Evolutionary conservation across 2,888 invertebrate species (phyloP).

Genomic region (Cantharis nigra): DNA sequence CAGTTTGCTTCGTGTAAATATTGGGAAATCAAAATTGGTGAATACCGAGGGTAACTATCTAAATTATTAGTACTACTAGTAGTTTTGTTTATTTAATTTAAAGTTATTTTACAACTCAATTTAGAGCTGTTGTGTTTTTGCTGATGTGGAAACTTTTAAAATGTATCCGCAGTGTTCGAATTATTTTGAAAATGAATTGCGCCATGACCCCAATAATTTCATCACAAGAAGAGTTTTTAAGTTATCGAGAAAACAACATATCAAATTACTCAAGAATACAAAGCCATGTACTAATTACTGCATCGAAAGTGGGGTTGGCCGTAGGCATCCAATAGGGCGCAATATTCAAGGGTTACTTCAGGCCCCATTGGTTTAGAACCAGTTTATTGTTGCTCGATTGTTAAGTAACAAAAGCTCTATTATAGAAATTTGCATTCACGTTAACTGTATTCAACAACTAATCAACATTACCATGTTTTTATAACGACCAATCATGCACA

Average conservation of each 20-base stretch:
- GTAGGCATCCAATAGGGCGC: slow-evolving; percentile 49
- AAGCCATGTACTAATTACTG: slow-evolving; percentile 45
- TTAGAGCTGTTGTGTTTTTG: not conserved
- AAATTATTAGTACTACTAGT: slow-evolving; percentile 9
- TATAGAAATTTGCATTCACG: slow-evolving; percentile 49
- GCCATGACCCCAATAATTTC: not conserved
- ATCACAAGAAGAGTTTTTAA: not conserved
- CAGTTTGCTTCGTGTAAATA: slow-evolving; percentile 27
- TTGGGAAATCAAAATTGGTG: slow-evolving; percentile 19
- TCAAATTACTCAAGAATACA: slow-evolving; percentile 23
- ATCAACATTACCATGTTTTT: slow-evolving; percentile 45
- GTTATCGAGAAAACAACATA: slow-evolving; percentile 10
- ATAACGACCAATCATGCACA: slow-evolving; percentile 41
- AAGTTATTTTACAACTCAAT: not conserved
- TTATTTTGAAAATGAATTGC: not conserved
- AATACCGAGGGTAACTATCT: slow-evolving; percentile 4
- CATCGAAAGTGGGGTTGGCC: slow-evolving; percentile 48
- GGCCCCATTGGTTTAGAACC: slow-evolving; percentile 50
- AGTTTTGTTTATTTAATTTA: slow-evolving; percentile 12
- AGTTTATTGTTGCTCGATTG: slow-evolving; percentile 51
- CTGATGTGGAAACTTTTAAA: not conserved
- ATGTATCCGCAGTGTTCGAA: not conserved
- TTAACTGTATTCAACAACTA: slow-evolving; percentile 52
- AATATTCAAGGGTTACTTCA: slow-evolving; percentile 50
- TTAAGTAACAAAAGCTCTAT: slow-evolving; percentile 47